These are phyloP conservation scores for Hippocampus mohnikei DNA, from an alignment of 2,113 vertebrate genomes.

Conservation along the genomic window DNA sequence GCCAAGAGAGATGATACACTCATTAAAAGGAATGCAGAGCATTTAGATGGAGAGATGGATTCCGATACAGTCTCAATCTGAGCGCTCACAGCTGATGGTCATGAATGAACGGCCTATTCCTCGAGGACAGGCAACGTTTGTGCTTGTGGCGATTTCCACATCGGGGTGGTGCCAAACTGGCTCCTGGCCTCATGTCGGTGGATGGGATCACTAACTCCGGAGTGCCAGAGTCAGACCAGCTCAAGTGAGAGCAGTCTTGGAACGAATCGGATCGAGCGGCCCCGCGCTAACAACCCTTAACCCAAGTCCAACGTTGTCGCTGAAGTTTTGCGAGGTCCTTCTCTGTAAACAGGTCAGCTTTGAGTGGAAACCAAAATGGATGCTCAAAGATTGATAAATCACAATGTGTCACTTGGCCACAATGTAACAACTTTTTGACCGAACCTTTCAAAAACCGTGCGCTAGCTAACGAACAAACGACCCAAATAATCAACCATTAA, in stretches of 20 bases:
- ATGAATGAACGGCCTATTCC: conserved; percentile 56
- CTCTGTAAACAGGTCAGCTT: conserved; percentile 24
- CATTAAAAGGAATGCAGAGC: conserved; percentile 7
- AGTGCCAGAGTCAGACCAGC: conserved; percentile 26
- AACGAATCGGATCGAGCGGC: conserved; percentile 25
- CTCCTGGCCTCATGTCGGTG: conserved; percentile 10
- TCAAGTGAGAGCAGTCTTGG: conserved; percentile 45
- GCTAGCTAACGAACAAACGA: background rate
- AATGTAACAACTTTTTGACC: too few relatives aligned
- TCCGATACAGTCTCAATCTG: conserved; percentile 13
- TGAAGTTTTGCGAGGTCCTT: conserved; percentile 20
- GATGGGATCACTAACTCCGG: conserved; percentile 43
- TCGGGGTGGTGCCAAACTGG: conserved; percentile 43
- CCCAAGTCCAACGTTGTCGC: background rate
- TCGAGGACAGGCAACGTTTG: conserved; percentile 22
- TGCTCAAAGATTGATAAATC: too few relatives aligned
- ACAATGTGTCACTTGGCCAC: too few relatives aligned
- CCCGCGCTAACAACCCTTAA: conserved; percentile 2
- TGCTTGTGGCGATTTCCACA: conserved; percentile 29
- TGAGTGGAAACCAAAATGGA: conserved; percentile 21
- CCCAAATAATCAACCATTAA: background rate
- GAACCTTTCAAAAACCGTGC: background rate
- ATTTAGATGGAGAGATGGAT: conserved; percentile 42
- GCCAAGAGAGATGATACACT: background rate
- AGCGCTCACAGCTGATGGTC: conserved; percentile 16